phyloP scores from a whole-genome alignment of 1,140 invertebrate species.

The Littorina saxatilis region DNA sequence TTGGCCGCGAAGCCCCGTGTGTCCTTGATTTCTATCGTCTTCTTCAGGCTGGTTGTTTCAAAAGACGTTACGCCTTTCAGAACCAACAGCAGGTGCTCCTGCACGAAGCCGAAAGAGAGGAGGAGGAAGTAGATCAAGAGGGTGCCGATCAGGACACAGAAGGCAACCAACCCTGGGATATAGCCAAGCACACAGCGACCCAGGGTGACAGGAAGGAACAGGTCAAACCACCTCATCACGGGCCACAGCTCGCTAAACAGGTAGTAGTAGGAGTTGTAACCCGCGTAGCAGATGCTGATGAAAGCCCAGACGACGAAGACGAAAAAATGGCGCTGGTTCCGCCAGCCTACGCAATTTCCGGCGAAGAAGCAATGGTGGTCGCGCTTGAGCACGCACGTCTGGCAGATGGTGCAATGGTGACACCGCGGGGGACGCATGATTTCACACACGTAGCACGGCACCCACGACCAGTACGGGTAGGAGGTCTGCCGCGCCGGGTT shows the following conservation, averaged over 20 bases:
- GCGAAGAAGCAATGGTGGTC: conserved; percentile 97
- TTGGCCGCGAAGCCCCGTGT: conserved; percentile 41
- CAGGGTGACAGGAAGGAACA: conserved; percentile 51
- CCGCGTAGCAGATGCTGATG: conserved; percentile 43
- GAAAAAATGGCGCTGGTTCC: conserved; percentile 92
- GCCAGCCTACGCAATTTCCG: conserved; percentile 91
- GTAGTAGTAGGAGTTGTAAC: conserved; percentile 41
- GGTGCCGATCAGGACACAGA: conserved; percentile 40
- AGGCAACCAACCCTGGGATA: conserved; percentile 20
- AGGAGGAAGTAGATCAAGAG: conserved; percentile 42
- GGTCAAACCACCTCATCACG: conserved; percentile 46
- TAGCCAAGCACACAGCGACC: conserved; percentile 47
- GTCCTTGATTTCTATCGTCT: conserved; percentile 49
- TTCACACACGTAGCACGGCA: conserved; percentile 55
- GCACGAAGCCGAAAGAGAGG: conserved; percentile 42
- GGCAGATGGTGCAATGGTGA: conserved; percentile 51
- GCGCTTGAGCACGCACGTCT: conserved; percentile 76
- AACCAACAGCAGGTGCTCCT: conserved; percentile 37
- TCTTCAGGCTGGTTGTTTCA: conserved; percentile 43
- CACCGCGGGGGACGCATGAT: conserved; percentile 48
- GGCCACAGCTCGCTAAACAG: conserved; percentile 41
- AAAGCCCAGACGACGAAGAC: conserved; percentile 83
- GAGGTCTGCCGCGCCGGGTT: conserved; percentile 41
- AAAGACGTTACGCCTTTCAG: conserved; percentile 52
- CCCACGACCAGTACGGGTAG: conserved; percentile 63